Conservation (phyloP, 1,140 invertebrate genomes). For the Planococcus citri region DNA sequence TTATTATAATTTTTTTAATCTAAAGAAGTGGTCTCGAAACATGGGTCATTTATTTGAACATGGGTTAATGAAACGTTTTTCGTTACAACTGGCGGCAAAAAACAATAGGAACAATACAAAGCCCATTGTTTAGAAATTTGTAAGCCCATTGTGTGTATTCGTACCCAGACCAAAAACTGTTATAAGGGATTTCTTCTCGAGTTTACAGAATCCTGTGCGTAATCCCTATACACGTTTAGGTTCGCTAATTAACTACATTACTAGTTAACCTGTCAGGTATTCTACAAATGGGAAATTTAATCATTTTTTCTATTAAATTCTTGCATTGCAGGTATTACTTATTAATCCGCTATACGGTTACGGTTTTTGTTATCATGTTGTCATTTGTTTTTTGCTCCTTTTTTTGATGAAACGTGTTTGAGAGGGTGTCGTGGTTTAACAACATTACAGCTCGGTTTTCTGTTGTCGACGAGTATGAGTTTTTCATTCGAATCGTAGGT, state of each 20-base stretch:
- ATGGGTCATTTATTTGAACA: background rate
- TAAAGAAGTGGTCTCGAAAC: background rate
- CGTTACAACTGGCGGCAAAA: constrained; percentile 2
- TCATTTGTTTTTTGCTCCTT: background rate
- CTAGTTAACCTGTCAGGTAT: constrained; percentile 17
- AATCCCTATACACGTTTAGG: constrained; percentile 14
- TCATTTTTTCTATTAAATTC: constrained; percentile 10
- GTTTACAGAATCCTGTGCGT: background rate
- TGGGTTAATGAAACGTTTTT: constrained; percentile 11
- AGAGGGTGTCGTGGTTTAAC: background rate
- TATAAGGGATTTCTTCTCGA: constrained; percentile 5
- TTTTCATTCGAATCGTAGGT: no score
- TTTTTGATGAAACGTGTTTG: background rate
- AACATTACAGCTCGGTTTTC: background rate
- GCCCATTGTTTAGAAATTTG: constrained; percentile 14
- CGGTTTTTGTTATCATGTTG: background rate
- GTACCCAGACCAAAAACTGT: background rate
- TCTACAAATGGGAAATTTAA: background rate
- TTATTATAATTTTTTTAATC: no score
- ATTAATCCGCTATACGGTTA: background rate
- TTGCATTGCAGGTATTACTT: background rate
- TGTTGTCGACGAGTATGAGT: background rate
- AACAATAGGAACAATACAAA: constrained; percentile 18
- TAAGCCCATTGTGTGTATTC: background rate
- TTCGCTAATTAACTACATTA: constrained; percentile 15